Conservation (phyloP, 2,797 vertebrate genomes). For the Phalanger gymnotis region DNA sequence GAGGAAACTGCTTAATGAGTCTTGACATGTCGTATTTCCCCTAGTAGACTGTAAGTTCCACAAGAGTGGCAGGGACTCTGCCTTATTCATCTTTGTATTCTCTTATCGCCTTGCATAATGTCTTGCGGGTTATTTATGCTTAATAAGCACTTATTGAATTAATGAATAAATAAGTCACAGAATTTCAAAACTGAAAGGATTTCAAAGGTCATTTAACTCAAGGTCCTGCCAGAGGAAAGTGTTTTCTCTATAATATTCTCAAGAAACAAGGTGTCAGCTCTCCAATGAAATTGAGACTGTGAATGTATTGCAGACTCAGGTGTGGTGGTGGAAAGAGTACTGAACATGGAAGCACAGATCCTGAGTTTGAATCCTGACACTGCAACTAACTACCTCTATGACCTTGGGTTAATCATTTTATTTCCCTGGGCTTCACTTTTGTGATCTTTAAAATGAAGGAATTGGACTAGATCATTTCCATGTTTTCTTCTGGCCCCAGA, state of each 20-base stretch:
- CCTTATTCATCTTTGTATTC: background rate
- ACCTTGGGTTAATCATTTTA: background rate
- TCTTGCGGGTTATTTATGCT: background rate
- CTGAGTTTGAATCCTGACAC: background rate
- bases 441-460: background rate
- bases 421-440: background rate
- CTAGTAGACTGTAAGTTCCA: background rate
- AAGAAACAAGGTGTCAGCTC: background rate
- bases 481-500: background rate
- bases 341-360: background rate
- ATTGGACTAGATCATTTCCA: background rate
- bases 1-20: background rate
- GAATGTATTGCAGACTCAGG: background rate
- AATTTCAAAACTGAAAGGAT: background rate
- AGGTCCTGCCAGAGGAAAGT: background rate
- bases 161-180: background rate
- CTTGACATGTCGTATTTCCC: background rate
- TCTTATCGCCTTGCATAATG: background rate
- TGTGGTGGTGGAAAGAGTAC: background rate
- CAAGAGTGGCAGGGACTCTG: background rate
- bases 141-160: background rate
- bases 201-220: background rate
- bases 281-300: background rate
- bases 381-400: background rate
- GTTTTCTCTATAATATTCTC: background rate